Evolutionary conservation across 2,888 invertebrate genomes (phyloP).

Genomic region (Pristionchus maxplancki): DNA sequence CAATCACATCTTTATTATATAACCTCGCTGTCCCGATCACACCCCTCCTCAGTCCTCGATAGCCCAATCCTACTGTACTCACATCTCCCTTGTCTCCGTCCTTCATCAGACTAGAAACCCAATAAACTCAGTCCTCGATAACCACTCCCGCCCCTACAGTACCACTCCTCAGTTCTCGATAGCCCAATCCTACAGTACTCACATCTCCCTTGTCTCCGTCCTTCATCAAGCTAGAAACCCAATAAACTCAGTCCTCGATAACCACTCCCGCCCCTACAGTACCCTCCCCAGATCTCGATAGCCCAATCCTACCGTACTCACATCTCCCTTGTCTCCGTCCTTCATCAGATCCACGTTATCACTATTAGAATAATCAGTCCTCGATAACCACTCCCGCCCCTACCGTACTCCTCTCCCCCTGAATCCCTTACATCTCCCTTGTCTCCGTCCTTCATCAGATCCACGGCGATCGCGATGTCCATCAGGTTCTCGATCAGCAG

Average conservation of each 20-base stretch:
- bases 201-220: conserved; percentile 76
- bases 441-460: conserved; percentile 84
- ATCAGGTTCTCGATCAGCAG: conserved; percentile 93
- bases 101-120: conserved; percentile 82
- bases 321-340: conserved; percentile 54
- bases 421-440: no score
- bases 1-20: no score
- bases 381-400: conserved; percentile 75
- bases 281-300: no score
- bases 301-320: no score
- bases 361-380: background rate
- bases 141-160: no score
- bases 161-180: no score
- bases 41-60: no score
- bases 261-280: conserved; percentile 73
- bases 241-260: conserved; percentile 68
- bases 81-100: conserved; percentile 54
- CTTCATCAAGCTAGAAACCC: conserved; percentile 84
- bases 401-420: no score
- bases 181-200: no score
- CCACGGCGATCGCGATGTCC: conserved; percentile 96
- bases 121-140: conserved; percentile 68
- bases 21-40: no score
- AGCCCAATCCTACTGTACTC: no score
- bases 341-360: conserved; percentile 81